Base-by-base conservation (phyloP, 2,888 invertebrate species). In the Meteorus cinctellus region DNA sequence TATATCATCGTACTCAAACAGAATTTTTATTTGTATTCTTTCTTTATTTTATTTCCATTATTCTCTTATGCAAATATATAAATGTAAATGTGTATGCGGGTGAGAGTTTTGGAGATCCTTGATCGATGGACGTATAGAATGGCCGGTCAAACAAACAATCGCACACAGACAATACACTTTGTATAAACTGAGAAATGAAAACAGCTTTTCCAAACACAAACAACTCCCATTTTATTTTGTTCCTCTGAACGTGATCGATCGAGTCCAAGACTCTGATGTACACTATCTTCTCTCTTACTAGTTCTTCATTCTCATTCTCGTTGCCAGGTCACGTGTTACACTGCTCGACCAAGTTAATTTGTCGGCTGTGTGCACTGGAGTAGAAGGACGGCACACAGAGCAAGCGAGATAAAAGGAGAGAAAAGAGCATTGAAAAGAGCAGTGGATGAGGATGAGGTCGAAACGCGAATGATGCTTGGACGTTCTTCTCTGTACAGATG, bases 291-390 rank as follows among this genome's bases (percentile, higher is more conserved):
- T 55, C 19, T 19, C 19, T 55, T 55, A 55, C 48, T 55, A 1
- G 19, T 55, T 19, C 10, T 55, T 24, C 55, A 55, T 55, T 55
- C 19, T 55, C 67, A 69, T 72, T 74, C 75, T 74, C 72, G 73
- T 63, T 74, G 75, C 70, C 71, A 77, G 75, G 78, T 78, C 79
- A 77, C 77, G 72, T 80, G 77, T 80, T 80, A 77, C 77, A 77
- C 48, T n/a, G 31, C 75, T 67, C 72, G 73, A 76, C 62, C 71
- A 75, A 81, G 79, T 78, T 80, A 80, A 80, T 80, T 79, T 76
- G 76, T 78, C 78, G 69, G 66, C 41, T 62, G 34, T 59, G 31
- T 36, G 16, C 48, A 59, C 45, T 31, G 12, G 59, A 45, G 51
- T 34, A 24, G 19, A 63, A 36, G 24, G 10, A 24, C 24, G 24